phyloP scores from a whole-genome alignment of 2,113 vertebrate genomes.

The Podarcis cretensis region DNA sequence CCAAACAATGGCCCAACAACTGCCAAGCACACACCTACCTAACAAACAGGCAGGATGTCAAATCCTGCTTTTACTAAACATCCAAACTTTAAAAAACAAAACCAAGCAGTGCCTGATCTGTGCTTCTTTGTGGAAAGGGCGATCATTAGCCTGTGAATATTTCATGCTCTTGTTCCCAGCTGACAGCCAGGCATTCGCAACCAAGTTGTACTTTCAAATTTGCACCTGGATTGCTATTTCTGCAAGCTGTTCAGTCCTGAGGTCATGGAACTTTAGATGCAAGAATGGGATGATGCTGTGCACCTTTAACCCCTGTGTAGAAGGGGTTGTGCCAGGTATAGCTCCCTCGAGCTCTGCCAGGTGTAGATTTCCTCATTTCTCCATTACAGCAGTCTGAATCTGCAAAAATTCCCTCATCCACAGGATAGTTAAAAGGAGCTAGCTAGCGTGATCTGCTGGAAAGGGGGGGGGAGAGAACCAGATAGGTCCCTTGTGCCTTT shows the following conservation, averaged over 20 bases:
- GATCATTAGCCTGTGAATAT: slow-evolving; percentile 30
- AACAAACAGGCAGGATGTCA: background rate
- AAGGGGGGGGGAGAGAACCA: no score
- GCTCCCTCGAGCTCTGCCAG: no score
- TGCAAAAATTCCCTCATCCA: no score
- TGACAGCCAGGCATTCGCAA: background rate
- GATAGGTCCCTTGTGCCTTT: no score
- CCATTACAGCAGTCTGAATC: no score
- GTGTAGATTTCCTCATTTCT: no score
- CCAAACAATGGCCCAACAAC: background rate
- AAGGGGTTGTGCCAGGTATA: background rate
- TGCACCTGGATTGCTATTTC: background rate
- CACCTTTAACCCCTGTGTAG: background rate
- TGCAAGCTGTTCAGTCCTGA: background rate
- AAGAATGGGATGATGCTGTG: background rate
- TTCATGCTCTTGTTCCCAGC: slow-evolving; percentile 17
- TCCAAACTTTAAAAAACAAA: background rate
- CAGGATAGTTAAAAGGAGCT: no score
- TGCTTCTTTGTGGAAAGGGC: background rate
- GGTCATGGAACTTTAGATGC: background rate
- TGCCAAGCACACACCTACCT: background rate
- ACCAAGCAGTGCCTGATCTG: background rate
- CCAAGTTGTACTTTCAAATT: background rate
- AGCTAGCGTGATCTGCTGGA: no score
- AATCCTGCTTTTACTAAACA: background rate